Base-by-base conservation (phyloP, 2,888 invertebrate species). In the Drosophila sordidula region DNA sequence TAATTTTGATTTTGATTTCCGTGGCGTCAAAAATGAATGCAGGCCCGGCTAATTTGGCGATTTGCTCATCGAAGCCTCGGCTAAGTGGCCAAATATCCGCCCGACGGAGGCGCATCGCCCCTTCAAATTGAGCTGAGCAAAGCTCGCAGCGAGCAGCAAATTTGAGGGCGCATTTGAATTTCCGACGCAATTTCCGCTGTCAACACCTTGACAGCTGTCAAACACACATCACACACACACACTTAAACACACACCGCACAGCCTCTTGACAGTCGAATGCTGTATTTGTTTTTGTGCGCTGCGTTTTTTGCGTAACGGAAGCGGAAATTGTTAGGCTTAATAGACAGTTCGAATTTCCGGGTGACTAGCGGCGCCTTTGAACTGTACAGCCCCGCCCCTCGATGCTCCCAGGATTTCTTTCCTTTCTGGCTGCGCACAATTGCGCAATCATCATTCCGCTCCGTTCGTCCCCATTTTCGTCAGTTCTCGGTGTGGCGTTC, bases 241-340 rank as follows among this genome's bases (percentile, higher is more conserved):
- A 32, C 39, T 47, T 59, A 56, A 46, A 44, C 47, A 51, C 44
- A 18, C 46, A 50, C 57, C 38, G 34, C 51, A 57, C 26, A 22
- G 51, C 49, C 46, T 67, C 58, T 57, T 49, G 45, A 42, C 54
- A 45, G 54, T 44, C 16, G 54, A 6, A 14, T 34, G 1, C 18
- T 32, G 52, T 64, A 55, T 68, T 65, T 74, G 73, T 65, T 70
- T 75, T 70, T 67, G 54, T 42, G 47, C 49, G 34, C 18, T 44
- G 49, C 44, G 56, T 51, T 70, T 75, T 65, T 55, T 70, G 67
- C 78, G 68, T 67, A 70, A 49, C 80, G 89, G 86, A 86, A 86
- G 71, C 87, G 87, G 89, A 86, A 89, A 84, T 89, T 89, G 89
- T 89, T 84, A 89, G 87, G 82, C 89, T 81, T 89, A 84, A 87